phyloP scores from a whole-genome alignment of 2,888 invertebrate species.

The Leptopilina syphax region DNA sequence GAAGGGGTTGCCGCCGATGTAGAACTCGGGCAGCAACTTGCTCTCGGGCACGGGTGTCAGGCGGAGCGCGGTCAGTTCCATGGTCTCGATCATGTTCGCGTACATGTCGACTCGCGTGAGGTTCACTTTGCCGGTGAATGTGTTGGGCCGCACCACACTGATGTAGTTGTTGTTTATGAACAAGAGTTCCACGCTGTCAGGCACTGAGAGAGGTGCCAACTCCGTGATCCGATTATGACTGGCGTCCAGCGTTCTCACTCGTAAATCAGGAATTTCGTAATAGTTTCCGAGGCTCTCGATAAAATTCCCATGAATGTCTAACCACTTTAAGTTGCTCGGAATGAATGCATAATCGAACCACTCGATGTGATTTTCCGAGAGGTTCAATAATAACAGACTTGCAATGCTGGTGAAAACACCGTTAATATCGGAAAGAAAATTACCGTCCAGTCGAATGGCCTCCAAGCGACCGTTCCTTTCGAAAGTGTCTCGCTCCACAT shows the following conservation, averaged over 20 bases:
- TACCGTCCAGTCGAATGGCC: slow-evolving; percentile 92
- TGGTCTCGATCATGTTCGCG: slow-evolving; percentile 89
- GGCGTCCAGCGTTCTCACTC: slow-evolving; percentile 90
- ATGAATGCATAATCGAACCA: slow-evolving; percentile 97
- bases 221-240: slow-evolving; percentile 93
- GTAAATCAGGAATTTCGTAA: slow-evolving; percentile 83
- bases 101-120: slow-evolving; percentile 93
- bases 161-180: slow-evolving; percentile 94
- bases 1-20: slow-evolving; percentile 95
- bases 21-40: slow-evolving; percentile 90
- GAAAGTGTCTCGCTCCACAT: slow-evolving; percentile 90
- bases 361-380: slow-evolving; percentile 93
- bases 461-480: slow-evolving; percentile 89
- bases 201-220: slow-evolving; percentile 90
- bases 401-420: slow-evolving; percentile 91
- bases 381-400: slow-evolving; percentile 91
- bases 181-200: slow-evolving; percentile 91
- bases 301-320: slow-evolving; percentile 93
- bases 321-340: slow-evolving; percentile 92
- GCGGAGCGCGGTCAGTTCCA: slow-evolving; percentile 89
- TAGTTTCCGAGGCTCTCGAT: slow-evolving; percentile 93
- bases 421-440: slow-evolving; percentile 92
- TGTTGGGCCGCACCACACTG: slow-evolving; percentile 88
- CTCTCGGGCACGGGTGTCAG: slow-evolving; percentile 86
- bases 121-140: slow-evolving; percentile 90